These are phyloP conservation scores for Agrilus planipennis DNA, from an alignment of 1,140 invertebrate species.

Conservation along the genomic window DNA sequence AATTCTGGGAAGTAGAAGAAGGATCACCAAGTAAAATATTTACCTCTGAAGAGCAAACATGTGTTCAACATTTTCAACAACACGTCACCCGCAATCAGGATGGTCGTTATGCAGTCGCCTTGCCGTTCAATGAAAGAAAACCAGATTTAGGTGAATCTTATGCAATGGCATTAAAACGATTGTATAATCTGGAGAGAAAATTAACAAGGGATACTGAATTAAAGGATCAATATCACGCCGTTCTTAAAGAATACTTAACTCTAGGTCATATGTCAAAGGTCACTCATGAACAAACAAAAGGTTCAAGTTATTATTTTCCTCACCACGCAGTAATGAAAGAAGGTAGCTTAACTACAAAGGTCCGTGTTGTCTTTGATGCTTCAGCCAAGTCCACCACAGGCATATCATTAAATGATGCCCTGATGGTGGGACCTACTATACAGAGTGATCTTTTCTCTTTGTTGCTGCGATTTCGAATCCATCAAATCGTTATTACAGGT, in stretches of 20 bases:
- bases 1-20: too few species aligned
- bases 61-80: constrained; percentile 6
- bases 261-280: constrained; percentile 17
- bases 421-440: constrained; percentile 28
- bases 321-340: constrained; percentile 31
- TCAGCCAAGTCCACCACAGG: constrained; percentile 23
- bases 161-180: constrained; percentile 11
- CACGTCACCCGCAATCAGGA: constrained; percentile 10
- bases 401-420: constrained; percentile 29
- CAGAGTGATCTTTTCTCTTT: constrained; percentile 25
- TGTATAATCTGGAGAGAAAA: constrained; percentile 20
- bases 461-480: constrained; percentile 21
- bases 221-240: constrained; percentile 22
- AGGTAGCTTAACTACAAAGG: constrained; percentile 24
- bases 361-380: constrained; percentile 33
- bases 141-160: constrained; percentile 24
- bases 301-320: constrained; percentile 27
- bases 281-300: constrained; percentile 1
- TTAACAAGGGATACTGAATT: constrained; percentile 20
- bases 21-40: too few species aligned
- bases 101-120: constrained; percentile 22
- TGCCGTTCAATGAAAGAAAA: constrained; percentile 21
- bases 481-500: constrained; percentile 23
- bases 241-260: constrained; percentile 25
- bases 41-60: too few species aligned